Evolutionary conservation across 2,797 vertebrate species (phyloP).

Genomic region (Malurus leucopterus): DNA sequence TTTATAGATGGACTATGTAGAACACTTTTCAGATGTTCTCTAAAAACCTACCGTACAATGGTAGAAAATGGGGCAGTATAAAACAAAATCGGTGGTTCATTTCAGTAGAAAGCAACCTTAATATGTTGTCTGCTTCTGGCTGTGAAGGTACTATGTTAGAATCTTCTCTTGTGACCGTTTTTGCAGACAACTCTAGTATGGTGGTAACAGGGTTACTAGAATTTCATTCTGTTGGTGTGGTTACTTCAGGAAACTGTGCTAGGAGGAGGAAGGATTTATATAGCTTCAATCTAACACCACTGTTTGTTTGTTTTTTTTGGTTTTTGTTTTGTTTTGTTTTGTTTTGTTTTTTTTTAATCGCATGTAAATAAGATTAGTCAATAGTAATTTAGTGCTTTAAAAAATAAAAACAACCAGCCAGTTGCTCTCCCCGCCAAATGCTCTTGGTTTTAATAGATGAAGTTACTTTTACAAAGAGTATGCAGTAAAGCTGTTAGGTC

Average conservation of each 20-base stretch:
- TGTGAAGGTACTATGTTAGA: neutral
- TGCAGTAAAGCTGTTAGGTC: neutral
- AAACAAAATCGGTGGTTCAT: neutral
- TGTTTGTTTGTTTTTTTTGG: too few relatives aligned
- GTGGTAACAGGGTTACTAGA: neutral
- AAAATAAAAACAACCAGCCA: fast-evolving
- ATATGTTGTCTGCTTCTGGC: neutral
- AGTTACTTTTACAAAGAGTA: neutral
- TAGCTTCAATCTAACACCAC: neutral
- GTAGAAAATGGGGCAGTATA: neutral
- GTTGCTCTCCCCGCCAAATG: fast-evolving
- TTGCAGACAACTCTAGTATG: neutral
- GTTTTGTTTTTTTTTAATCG: too few relatives aligned
- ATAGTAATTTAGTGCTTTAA: neutral
- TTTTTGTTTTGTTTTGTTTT: too few relatives aligned
- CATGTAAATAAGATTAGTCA: neutral
- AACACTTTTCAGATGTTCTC: neutral
- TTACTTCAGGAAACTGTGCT: neutral
- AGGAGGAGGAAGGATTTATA: neutral
- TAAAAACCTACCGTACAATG: neutral
- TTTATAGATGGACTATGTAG: neutral
- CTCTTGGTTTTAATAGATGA: neutral
- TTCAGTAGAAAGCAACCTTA: neutral
- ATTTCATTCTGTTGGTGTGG: neutral
- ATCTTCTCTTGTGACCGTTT: neutral